phyloP scores from a whole-genome alignment of 2,113 vertebrate genomes.

The Percopsis transmontana region DNA sequence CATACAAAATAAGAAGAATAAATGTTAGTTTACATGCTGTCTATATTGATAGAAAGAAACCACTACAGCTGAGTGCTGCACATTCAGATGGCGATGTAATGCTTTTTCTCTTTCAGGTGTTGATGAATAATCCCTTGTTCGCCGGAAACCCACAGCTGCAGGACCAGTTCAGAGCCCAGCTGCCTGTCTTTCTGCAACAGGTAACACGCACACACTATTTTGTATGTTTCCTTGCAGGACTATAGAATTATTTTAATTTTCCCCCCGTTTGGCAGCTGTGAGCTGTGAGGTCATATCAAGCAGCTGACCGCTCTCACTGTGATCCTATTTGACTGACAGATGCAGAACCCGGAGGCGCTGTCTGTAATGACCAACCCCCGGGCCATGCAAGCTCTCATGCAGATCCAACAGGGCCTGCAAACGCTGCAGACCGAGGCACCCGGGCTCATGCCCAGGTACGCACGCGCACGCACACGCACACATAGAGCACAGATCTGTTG shows the following conservation, averaged over 20 bases:
- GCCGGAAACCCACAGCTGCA: slow-evolving; percentile 96
- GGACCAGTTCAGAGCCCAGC: slow-evolving; percentile 94
- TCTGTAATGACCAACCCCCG: slow-evolving; percentile 96
- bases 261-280: not conserved
- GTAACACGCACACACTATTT: slow-evolving; percentile 67
- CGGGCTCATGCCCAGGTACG: slow-evolving; percentile 93
- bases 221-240: not conserved
- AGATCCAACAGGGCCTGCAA: slow-evolving; percentile 98
- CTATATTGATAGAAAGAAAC: not conserved
- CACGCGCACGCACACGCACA: not conserved
- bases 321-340: slow-evolving; percentile 72
- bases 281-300: not conserved
- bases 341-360: slow-evolving; percentile 98
- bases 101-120: slow-evolving; percentile 81
- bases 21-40: not conserved
- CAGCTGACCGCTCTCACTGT: not conserved
- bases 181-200: slow-evolving; percentile 97
- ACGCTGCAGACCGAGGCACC: slow-evolving; percentile 96
- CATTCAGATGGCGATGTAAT: not conserved
- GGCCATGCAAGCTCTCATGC: slow-evolving; percentile 97
- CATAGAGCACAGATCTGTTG: not conserved
- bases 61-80: not conserved
- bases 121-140: slow-evolving; percentile 97
- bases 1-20: not conserved
- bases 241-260: not conserved